phyloP scores from a whole-genome alignment of 2,888 invertebrate species.

The Phaonia tiefii region DNA sequence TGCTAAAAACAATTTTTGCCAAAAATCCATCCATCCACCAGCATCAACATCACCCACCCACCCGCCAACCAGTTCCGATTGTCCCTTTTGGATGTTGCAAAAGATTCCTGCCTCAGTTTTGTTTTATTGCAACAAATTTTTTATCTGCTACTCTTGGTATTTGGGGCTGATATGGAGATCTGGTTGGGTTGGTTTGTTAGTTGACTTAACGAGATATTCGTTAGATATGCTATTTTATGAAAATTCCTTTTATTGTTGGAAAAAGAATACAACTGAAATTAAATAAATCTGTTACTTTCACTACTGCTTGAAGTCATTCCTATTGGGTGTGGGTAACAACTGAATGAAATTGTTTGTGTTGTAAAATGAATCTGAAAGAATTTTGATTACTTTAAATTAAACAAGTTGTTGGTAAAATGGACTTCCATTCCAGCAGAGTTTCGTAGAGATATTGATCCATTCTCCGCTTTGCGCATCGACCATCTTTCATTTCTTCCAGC shows the following conservation, averaged over 20 bases:
- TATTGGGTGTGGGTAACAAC: too few species aligned
- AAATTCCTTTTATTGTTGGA: conserved; percentile 7
- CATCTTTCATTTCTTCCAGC: too few species aligned
- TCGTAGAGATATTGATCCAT: too few species aligned
- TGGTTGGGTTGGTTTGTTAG: background rate
- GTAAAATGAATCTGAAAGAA: too few species aligned
- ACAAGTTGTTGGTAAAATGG: too few species aligned
- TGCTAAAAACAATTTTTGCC: background rate
- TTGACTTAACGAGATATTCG: conserved; percentile 13
- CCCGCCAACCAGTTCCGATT: too few species aligned
- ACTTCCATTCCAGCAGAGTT: too few species aligned
- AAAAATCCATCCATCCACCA: background rate
- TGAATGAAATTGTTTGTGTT: too few species aligned
- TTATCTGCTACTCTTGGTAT: background rate
- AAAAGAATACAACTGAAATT: background rate
- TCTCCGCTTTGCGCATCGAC: too few species aligned
- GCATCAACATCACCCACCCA: too few species aligned
- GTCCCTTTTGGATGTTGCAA: background rate
- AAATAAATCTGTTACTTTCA: conserved; percentile 2
- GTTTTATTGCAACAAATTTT: conserved; percentile 13
- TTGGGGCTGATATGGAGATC: background rate
- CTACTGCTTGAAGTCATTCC: background rate
- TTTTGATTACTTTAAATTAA: too few species aligned
- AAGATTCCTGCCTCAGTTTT: conserved; percentile 1
- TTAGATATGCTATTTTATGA: background rate